These are phyloP conservation scores for Hoplodrina ambigua DNA, from an alignment of 2,888 invertebrate species.

Conservation along the genomic window DNA sequence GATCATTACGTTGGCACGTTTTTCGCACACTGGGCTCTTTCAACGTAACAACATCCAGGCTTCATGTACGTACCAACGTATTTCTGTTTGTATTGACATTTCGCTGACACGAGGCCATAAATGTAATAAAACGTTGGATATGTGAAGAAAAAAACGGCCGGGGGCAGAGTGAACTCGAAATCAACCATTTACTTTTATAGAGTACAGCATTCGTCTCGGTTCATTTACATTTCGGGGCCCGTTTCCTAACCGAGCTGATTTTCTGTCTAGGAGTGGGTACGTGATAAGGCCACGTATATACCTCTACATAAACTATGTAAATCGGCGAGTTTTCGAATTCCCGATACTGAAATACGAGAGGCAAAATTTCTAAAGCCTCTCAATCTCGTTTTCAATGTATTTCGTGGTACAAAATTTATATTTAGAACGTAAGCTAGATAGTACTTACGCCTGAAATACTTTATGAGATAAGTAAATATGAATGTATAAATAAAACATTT, in stretches of 20 bases:
- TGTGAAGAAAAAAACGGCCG: conserved; percentile 57
- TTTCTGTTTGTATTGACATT: conserved; percentile 59
- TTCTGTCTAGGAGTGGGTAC: conserved; percentile 57
- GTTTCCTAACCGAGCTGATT: conserved; percentile 63
- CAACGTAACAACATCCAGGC: conserved; percentile 43
- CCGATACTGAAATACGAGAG: conserved; percentile 44
- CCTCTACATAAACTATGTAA: conserved; percentile 49
- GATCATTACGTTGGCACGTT: conserved; percentile 44
- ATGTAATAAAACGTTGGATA: conserved; percentile 66
- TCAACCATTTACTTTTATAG: conserved; percentile 72
- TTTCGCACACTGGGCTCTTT: conserved; percentile 29
- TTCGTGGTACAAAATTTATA: conserved; percentile 22
- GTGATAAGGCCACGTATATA: conserved; percentile 53
- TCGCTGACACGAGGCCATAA: conserved; percentile 57
- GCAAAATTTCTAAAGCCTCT: conserved; percentile 34
- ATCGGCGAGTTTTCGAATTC: conserved; percentile 46
- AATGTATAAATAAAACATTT: background rate
- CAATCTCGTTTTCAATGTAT: conserved; percentile 27
- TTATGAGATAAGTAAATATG: conserved; percentile 2
- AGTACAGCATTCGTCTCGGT: conserved; percentile 67
- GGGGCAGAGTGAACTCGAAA: conserved; percentile 62
- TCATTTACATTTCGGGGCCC: conserved; percentile 68
- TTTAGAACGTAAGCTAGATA: conserved; percentile 17
- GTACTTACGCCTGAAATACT: background rate
- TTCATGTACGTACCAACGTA: conserved; percentile 29